phyloP scores from a whole-genome alignment of 2,113 vertebrate genomes.

The Cathartes aura region DNA sequence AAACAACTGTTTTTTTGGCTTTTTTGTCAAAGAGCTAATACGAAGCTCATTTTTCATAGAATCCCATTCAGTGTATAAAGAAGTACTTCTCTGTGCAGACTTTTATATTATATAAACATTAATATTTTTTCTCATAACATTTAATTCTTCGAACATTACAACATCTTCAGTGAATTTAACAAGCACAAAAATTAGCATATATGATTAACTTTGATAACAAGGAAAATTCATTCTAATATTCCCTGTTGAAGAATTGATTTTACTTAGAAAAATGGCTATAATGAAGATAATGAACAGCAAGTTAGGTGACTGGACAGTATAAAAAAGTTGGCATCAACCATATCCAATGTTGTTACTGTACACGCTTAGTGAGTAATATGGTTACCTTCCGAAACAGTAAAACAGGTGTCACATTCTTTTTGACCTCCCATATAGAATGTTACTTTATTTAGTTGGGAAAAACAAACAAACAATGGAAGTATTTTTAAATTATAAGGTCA shows the following conservation, averaged over 20 bases:
- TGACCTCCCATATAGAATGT: background rate
- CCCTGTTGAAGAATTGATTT: background rate
- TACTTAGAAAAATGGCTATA: background rate
- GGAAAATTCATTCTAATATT: background rate
- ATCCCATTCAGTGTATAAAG: background rate
- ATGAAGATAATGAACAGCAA: background rate
- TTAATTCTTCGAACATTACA: background rate
- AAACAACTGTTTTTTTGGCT: background rate
- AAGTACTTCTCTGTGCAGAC: background rate
- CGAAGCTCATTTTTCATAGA: background rate
- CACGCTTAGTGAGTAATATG: accelerated
- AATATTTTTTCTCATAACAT: background rate
- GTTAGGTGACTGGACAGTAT: background rate
- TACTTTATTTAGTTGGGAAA: background rate
- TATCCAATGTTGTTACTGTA: background rate
- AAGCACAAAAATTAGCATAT: background rate
- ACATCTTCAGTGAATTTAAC: background rate
- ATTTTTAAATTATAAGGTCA: background rate
- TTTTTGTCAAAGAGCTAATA: background rate
- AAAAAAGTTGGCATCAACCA: background rate
- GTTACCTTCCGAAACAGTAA: background rate
- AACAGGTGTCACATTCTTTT: background rate
- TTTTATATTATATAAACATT: background rate
- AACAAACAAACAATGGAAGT: background rate
- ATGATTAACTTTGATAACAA: background rate